Evolutionary conservation across 2,888 invertebrate species (phyloP), one percentile per base, ranked within the genome.

Genomic region (Herminia tarsipennalis): DNA sequence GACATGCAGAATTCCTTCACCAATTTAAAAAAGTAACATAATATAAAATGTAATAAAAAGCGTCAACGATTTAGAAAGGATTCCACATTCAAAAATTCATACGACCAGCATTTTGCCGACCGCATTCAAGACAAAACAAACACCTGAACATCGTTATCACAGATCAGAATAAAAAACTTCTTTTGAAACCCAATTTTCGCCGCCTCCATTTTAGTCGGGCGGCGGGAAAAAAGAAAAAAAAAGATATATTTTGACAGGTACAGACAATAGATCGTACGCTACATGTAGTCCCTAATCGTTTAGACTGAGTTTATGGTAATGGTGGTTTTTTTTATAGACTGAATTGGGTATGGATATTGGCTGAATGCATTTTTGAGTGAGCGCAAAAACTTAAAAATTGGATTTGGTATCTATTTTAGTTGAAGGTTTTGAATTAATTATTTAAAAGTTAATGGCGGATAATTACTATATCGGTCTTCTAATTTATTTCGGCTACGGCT

Each of bases 221-320:
- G 48, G 33, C 45, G 35, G 43, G 32, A 38, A 48, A 45, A 21
- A 36, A 40, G 44, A 63, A 56, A 72, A 77, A 82, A 81, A 78
- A 76, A 76, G 74, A 83, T 51, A 51, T 84, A 84, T 87, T 87
- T 85, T 85, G 85, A 86, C 87, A 87, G 86, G 65, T 80, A 79
- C 40, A 82, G 79, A 83, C 81, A 78, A 81, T 77, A 77, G 76
- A 56, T 73, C 78, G 66, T 84, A 83, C 80, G 79, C 79, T 58
- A 83, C 59, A 77, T 55, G 68, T 43, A 35, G 55, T 12, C 54
- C 22, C 42, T 66, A 66, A 65, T 66, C 65, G 61, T 60, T 63
- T 65, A 60, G 61, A 28, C 61, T 43, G 17, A 28, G 56, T 46
- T 6, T 56, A 63, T 63, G 62, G 47, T 65, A 63, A 63, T 55